Base-by-base conservation (phyloP, 2,113 vertebrate species). In the Eublepharis macularius region DNA sequence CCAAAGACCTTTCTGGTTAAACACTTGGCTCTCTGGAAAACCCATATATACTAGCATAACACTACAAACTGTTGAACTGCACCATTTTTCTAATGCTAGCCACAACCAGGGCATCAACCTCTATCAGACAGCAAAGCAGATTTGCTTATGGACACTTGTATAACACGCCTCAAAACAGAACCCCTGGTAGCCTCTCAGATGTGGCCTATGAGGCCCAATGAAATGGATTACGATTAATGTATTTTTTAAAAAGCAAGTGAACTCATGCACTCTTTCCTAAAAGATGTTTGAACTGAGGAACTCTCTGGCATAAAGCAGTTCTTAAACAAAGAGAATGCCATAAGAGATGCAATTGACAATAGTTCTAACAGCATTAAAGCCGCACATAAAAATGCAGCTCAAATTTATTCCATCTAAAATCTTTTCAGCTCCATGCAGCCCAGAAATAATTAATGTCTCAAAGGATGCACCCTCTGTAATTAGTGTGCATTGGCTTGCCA, bases 381-480 rank as follows among this genome's bases (percentile, higher is more conserved):
- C 68, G 68, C 41, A 6, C 19, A 34, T 80, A 81, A 88, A 66
- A 51, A 79, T 47, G 36, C 8, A 73, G 17, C 82, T 88, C 39
- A 84, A 88, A 81, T 87, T 34, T 69, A 34, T 11, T 54, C n/a
- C 84, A 84, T 87, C 39, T 88, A 3, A 90, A 87, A 86, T 86
- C 41, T 93, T 63, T 92, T 82, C 94, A 98, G 98, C 97, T 93
- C 98, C 98, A 12, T 99, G 98, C 88, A 93, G 97, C 84, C 98
- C 98, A 84, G 96, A 98, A 95, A 98, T 98, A 90, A 94, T 95
- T 92, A 97, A 93, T 47, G 91, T 98, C 76, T 97, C 96, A 1
- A 96, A 97, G 92, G 94, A 94, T 45, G 83, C 83, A 75, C 88
- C 69, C 68, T 96, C 97, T 74, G 88, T 45, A 2, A 90, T 98